Evolutionary conservation across 2,113 vertebrate species (phyloP).

Genomic region (Hemiprocne comata): DNA sequence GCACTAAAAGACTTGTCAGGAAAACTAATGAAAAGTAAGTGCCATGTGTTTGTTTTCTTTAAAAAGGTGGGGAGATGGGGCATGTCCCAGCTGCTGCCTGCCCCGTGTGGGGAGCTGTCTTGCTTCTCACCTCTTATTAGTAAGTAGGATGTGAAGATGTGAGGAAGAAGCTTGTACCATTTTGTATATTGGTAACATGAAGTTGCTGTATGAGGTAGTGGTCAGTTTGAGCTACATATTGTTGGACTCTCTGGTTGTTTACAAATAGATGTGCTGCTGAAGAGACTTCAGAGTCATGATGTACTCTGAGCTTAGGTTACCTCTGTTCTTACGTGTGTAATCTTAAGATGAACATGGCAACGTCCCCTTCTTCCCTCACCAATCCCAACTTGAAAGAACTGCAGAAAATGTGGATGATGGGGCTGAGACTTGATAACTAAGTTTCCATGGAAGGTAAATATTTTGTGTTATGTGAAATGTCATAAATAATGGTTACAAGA

Average conservation of each 20-base stretch:
- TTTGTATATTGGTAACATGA: background rate
- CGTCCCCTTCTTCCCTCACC: background rate
- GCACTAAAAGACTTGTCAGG: constrained; percentile 87
- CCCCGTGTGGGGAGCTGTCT: background rate
- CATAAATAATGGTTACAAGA: background rate
- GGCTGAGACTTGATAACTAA: background rate
- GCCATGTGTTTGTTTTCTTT: background rate
- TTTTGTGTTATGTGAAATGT: background rate
- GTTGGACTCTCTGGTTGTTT: background rate
- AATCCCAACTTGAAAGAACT: background rate
- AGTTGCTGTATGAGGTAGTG: background rate
- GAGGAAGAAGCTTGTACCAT: background rate
- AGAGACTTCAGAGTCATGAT: background rate
- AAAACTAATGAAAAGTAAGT: constrained; percentile 97
- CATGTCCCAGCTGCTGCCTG: background rate
- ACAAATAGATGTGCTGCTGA: constrained; percentile 4
- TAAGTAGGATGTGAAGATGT: background rate
- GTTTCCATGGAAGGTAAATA: background rate
- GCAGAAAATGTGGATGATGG: background rate
- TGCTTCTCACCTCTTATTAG: rapidly evolving
- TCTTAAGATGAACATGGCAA: background rate
- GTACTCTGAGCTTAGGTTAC: background rate
- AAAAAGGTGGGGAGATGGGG: background rate
- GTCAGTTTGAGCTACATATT: background rate
- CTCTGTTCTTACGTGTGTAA: background rate